Evolutionary conservation across 2,888 invertebrate species (phyloP), one percentile per base, ranked within the genome.

Genomic region (Cephus pulcher): DNA sequence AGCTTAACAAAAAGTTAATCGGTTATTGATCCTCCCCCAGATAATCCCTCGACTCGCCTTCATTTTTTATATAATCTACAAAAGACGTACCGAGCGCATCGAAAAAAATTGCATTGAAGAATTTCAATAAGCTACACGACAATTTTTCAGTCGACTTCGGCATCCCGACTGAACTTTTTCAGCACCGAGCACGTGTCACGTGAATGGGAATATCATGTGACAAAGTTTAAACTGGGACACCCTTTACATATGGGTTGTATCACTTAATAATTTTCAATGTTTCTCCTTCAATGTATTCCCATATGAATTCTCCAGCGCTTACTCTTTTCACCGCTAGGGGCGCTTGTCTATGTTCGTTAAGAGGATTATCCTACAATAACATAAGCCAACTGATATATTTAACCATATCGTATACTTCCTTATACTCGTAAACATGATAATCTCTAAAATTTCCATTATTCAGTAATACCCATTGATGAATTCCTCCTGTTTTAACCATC

Each of bases 1-100:
- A 56, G 56, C 56, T 56, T 11, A 80, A 73, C 78, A 79, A 79
- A 74, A 79, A 40, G 71, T 37, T 80, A 78, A 78, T 78, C 74
- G 78, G 34, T 78, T 78, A 80, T 80, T 76, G 80, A 80, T 80
- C 80, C 74, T 32, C 74, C 34, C 56, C 56, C 23, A 9, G 23
- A 56, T 56, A 56, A 56, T 40, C 37, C 75, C 69, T 33, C 33
- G 68, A 78, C 75, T 40, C 40, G 11, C 30, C 70, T 56, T 9
- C 9, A 56, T 23, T 23, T 56, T 56, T 56, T 23, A 6, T 15
- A 23, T 23, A 56, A 6, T 23, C 9, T 56, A 9, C 56, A 56
- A 56, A 23, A 23, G 23, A 56, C 56, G 9, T 23, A 56, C 9
- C 56, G 56, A 23, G 23, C 56, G 9, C 56, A 56, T 23, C 6